Evolutionary conservation across 2,797 vertebrate species (phyloP).

Genomic region (Australoheros facetus): DNA sequence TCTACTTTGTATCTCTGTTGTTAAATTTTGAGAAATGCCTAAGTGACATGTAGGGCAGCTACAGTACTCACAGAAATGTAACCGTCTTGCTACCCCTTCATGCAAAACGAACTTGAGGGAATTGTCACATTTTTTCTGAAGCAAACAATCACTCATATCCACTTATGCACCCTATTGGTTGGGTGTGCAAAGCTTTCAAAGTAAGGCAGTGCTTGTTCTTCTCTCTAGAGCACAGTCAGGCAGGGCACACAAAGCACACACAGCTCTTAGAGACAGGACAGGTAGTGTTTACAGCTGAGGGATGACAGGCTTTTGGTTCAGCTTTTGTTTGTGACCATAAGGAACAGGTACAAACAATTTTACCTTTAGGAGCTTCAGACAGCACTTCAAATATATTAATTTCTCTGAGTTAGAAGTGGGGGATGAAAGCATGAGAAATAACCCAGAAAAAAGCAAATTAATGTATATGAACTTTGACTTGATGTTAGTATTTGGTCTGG

Average conservation of each 20-base stretch:
- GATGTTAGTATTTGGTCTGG: background rate
- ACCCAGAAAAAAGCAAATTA: background rate
- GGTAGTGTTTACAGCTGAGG: background rate
- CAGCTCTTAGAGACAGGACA: background rate
- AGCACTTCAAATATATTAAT: background rate
- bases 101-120: background rate
- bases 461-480: background rate
- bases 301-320: background rate
- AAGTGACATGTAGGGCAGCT: background rate
- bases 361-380: background rate
- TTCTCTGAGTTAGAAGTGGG: background rate
- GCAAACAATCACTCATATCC: background rate
- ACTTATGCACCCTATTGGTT: fast-evolving
- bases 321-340: background rate
- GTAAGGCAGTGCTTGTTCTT: background rate
- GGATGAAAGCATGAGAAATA: background rate
- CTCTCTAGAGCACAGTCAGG: background rate
- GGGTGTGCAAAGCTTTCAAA: background rate
- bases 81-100: fast-evolving
- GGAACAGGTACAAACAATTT: background rate
- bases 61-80: background rate
- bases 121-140: background rate
- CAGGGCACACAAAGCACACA: no score
- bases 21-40: background rate
- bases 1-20: background rate